Base-by-base conservation (phyloP, 1,140 invertebrate genomes). In the Diploscapter pachys region DNA sequence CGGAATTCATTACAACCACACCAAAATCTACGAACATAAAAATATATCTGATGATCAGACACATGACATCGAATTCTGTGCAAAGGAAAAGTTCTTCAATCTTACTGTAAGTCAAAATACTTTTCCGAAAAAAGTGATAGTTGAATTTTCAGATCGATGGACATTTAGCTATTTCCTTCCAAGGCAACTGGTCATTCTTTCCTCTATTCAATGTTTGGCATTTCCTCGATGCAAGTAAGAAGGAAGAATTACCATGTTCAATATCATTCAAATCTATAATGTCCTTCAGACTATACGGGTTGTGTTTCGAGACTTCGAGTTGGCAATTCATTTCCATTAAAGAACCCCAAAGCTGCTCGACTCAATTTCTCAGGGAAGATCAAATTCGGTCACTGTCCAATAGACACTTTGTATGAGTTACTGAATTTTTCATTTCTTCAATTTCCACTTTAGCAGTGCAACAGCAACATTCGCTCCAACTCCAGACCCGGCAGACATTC, bases 171-270 rank as follows among this genome's bases (percentile, higher is more conserved):
- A 67, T 83, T 61, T 50, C 69, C 11, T 64, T 83, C 57, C 80
- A 83, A 64, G 82, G 83, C 52, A 83, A 83, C 65, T 85, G 85
- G 73, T 79, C 79, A 8, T 83, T 83, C 59, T 85, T 83, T 63
- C 59, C 73, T 52, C 66, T 63, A 51, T 73, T 83, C 53, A 83
- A 83, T 75, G 73, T 78, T 11, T 83, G 82, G 73, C 63, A 56
- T 31, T 69, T 74, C 66, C 50, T 74, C 0, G 73, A 74, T 74
- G 56, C 55, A 31, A 74, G 73, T 74, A 53, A 11, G 73, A n/a
- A 5, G 52, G 13, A 31, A 13, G 9, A 9, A 51, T 57, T 4
- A 2, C 5, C 4, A 63, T 31, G 31, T 31, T 31, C 31, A 31
- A 31, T 31, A 31, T 31, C 31, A 31, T 31, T 31, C 31, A 31